Evolutionary conservation across 2,888 invertebrate species (phyloP), one percentile per base, ranked within the genome.

Genomic region (Tanytarsus gracilentus): DNA sequence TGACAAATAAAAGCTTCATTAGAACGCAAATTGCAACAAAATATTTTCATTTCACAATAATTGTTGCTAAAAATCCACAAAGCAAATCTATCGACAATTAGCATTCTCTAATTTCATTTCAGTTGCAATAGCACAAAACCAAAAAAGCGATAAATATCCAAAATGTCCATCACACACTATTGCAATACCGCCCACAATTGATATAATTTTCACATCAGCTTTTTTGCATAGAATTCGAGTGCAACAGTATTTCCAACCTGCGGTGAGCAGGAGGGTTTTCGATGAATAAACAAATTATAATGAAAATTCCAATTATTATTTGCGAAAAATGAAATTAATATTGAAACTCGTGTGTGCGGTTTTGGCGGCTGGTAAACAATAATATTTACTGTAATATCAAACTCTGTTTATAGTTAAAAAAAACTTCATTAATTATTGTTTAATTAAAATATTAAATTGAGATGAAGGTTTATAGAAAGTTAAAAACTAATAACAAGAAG

Each of bases 361-460:
- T n/a, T n/a, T n/a, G 23, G 23, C 44, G 14, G 16, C 16, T 16
- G 36, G 21, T 18, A 44, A 44, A 44, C 44, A 44, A 44, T 36
- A 36, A 36, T 9, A 51, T 29, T 51, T 29, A 53, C 39, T 36
- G 33, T 53, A 36, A 53, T 25, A 27, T 27, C 26, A 50, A 26
- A 33, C 33, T 11, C n/a, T 44, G 18, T 44, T 18, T 44, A 44
- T 18, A 14, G 16, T 36, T 9, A 36, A 36, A 36, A 36, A 44
- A 53, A 53, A 36, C 53, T 39, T 11, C 33, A 53, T 53, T 53
- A 53, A 53, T 53, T 53, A 53, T 53, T 33, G 23, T 29, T 29
- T 53, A 53, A 53, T 53, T 53, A 53, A 53, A 53, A 53, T 53
- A 39, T 53, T 53, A 36, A 53, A 53, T 53, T 53, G 23, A 53